Evolutionary conservation across 2,113 vertebrate genomes (phyloP), one percentile per base, ranked within the genome.

Genomic region (Gymnogyps californianus): DNA sequence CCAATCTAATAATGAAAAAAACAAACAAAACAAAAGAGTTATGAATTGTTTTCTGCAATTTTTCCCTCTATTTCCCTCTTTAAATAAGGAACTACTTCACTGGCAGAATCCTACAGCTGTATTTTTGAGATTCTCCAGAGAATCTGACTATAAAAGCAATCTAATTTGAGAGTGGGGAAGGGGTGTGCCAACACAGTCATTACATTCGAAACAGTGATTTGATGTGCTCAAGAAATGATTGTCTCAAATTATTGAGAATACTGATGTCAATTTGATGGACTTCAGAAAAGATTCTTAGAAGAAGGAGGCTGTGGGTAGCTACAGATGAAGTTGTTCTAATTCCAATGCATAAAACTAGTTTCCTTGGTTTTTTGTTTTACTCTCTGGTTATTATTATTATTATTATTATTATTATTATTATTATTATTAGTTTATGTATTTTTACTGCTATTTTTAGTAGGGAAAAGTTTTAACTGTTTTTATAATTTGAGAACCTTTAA

Each of bases 51-150:
- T 98, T 98, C 97, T 98, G 96, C 98, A 97, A 97, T 98, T 98
- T 98, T 90, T 5, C 95, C 97, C 98, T 98, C 92, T 98, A 96
- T 96, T 98, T 94, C 96, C 96, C 96, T 98, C 98, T 98, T 98
- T 98, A 97, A 98, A 98, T 98, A 98, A 98, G 98, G 99, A 99
- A 98, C 98, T 98, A 98, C 98, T 98, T 99, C 98, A 98, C 96
- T 97, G 92, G 96, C 95, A 98, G 98, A 96, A 96, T 96, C 93
- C 82, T 97, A 98, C 97, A 98, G 94, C 98, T 96, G 85, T 91
- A 65, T 92, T 89, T 93, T 89, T 92, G 24, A 74, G 65, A 94
- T 87, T 84, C 83, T 74, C 38, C 32, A 77, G 59, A 91, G 71
- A 94, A 87, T 90, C 71, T 75, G 21, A 74, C 86, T 79, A 66